Conservation (phyloP, 2,113 vertebrate species). For the Ivindomyrus marchei region DNA sequence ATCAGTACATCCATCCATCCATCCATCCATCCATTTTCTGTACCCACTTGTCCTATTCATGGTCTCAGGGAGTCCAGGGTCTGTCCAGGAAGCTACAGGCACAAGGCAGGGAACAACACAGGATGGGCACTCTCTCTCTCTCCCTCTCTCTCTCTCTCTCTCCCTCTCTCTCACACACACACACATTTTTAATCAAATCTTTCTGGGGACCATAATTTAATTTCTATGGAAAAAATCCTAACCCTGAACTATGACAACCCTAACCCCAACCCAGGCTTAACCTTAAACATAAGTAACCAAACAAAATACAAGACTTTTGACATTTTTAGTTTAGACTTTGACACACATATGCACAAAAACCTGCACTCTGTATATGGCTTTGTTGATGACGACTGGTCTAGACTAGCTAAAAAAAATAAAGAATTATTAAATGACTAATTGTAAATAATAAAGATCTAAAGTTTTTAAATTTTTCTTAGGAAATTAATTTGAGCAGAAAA, state of each 20-base stretch:
- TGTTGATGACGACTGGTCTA: neutral
- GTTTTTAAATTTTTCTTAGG: neutral
- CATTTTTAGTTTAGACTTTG: neutral
- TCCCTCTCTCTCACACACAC: neutral
- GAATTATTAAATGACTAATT: neutral
- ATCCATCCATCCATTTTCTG: neutral
- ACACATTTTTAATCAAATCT: neutral
- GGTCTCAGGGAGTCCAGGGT: neutral
- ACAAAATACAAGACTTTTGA: neutral
- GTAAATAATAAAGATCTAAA: neutral
- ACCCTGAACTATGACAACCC: neutral
- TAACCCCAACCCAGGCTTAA: neutral
- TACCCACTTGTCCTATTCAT: neutral
- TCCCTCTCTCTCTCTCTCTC: neutral
- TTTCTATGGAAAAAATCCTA: neutral
- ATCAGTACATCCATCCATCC: neutral
- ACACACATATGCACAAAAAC: neutral
- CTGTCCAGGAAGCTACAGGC: neutral
- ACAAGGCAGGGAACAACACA: neutral
- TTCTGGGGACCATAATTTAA: neutral
- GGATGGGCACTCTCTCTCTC: neutral
- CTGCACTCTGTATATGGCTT: neutral
- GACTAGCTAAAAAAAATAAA: neutral
- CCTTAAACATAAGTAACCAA: neutral
- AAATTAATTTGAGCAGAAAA: neutral